Evolutionary conservation across 2,888 invertebrate genomes (phyloP).

Genomic region (Ferrisia virgata): DNA sequence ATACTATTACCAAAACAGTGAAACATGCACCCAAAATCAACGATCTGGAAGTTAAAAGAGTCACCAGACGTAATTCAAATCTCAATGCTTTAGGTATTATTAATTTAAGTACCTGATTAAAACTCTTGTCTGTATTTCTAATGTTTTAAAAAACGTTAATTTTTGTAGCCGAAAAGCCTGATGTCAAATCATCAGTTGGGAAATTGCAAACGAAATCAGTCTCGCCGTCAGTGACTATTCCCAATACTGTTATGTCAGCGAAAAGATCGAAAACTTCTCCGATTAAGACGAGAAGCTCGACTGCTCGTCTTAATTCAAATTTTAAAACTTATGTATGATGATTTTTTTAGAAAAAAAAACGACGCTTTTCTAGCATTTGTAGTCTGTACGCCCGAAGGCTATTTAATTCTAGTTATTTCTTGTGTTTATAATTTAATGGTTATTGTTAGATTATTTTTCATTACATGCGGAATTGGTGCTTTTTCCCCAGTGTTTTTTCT

Average conservation of each 20-base stretch:
- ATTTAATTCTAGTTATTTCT: background rate
- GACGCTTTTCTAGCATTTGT: constrained; percentile 14
- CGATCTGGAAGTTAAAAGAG: background rate
- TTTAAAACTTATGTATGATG: constrained; percentile 8
- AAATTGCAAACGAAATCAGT: background rate
- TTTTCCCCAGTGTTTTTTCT: background rate
- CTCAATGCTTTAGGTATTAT: background rate
- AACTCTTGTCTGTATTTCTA: background rate
- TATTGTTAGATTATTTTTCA: background rate
- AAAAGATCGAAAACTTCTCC: constrained; percentile 52
- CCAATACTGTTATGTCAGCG: background rate
- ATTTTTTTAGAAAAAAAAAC: background rate
- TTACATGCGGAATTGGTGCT: constrained; percentile 13
- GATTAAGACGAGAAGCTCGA: constrained; percentile 54
- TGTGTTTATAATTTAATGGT: background rate
- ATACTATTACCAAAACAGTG: background rate
- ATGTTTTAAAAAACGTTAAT: background rate
- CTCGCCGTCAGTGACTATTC: background rate
- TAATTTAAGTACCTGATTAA: background rate
- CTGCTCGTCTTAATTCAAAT: constrained; percentile 38
- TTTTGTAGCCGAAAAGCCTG: background rate
- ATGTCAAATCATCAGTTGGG: background rate
- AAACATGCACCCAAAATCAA: background rate
- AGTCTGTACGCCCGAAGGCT: background rate
- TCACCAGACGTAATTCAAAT: constrained; percentile 12